Base-by-base conservation (phyloP, 2,113 vertebrate genomes). In the Engystomops pustulosus region DNA sequence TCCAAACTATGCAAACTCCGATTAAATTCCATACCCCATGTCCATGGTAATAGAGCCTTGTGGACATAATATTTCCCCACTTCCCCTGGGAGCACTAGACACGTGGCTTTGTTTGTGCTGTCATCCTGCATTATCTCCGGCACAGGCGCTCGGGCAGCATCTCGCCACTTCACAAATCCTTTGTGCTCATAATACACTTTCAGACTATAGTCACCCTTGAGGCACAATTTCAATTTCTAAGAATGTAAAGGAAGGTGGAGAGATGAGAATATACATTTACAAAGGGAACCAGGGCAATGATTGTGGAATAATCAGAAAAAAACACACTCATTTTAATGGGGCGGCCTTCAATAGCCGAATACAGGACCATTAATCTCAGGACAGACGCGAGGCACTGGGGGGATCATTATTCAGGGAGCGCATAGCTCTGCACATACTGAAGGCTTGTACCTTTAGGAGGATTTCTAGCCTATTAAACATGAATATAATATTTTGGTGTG, bases 171-270 rank as follows among this genome's bases (percentile, higher is more conserved):
- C 38, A 74, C 25, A 38, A 47, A 75, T 38, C 51, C 38, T 84
- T 41, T 77, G 32, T 67, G 30, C 58, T 27, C 30, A 27, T 53
- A 53, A 67, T 30, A 51, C 9, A 27, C 23, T 3, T 6, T 32
- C 25, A 18, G 53, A 62, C 62, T 41, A 18, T 53, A 53, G 15
- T 69, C 47, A 77, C 82, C 72, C 82, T 65, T 53, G 8, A 45
- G 72, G 82, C 55, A 38, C 47, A 69, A 49, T 55, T 77, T 69
- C 60, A 44, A 38, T 78, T 68, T 84, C 47, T 60, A 84, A 41
- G 72, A 68, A 53, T n/a, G 55, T 49, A 55, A 32, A 44, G 34
- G 6, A 23, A 72, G 23, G 41, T 38, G 45, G 20, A 25, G 20
- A 17, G 6, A 1, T 1, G 34, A 10, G 55, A 23, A 41, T 23